These are phyloP conservation scores for Baccha elongata DNA, from an alignment of 2,888 invertebrate genomes.

Conservation along the genomic window DNA sequence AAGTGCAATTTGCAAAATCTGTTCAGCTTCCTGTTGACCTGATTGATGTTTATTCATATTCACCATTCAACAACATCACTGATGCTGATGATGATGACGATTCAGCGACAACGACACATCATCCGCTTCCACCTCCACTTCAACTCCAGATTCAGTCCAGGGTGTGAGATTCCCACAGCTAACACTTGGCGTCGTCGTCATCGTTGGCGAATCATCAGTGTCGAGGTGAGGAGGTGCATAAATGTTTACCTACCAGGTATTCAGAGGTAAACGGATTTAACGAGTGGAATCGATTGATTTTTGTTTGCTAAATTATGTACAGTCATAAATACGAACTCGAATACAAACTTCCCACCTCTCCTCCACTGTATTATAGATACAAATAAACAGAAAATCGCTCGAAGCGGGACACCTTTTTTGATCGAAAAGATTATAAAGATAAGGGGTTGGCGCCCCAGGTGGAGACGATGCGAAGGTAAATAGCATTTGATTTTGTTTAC, in stretches of 20 bases:
- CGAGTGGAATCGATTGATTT: slow-evolving; percentile 74
- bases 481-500: slow-evolving; percentile 69
- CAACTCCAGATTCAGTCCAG: neutral
- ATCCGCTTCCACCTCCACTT: slow-evolving; percentile 1
- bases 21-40: slow-evolving; percentile 73
- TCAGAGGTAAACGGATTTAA: slow-evolving; percentile 71
- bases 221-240: slow-evolving; percentile 50
- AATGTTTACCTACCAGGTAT: slow-evolving; percentile 70
- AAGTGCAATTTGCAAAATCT: slow-evolving; percentile 72
- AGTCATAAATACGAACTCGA: slow-evolving; percentile 61
- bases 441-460: slow-evolving; percentile 9
- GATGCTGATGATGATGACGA: slow-evolving; percentile 29
- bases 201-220: slow-evolving; percentile 49
- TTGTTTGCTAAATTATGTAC: slow-evolving; percentile 71
- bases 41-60: slow-evolving; percentile 74
- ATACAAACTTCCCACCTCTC: too few species aligned
- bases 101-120: slow-evolving; percentile 31
- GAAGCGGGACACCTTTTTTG: slow-evolving; percentile 28
- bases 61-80: slow-evolving; percentile 51
- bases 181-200: slow-evolving; percentile 13
- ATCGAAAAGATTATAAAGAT: neutral
- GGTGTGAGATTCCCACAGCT: slow-evolving; percentile 40
- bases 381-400: slow-evolving; percentile 43
- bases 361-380: slow-evolving; percentile 45
- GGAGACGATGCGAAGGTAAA: slow-evolving; percentile 45